Conservation (phyloP, 2,888 invertebrate genomes). For the Cremastobaeus sp. region DNA sequence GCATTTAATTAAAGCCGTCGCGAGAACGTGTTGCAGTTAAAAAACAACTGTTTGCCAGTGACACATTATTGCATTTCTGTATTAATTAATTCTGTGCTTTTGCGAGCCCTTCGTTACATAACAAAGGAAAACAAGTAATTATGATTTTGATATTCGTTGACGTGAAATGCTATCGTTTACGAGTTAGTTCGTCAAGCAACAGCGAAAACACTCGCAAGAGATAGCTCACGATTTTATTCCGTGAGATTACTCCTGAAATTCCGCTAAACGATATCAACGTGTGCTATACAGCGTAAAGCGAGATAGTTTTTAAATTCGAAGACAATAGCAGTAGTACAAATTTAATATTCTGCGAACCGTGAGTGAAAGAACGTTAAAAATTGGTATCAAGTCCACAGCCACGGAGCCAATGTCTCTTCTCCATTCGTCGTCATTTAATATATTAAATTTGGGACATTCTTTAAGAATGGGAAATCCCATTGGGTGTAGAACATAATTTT, state of each 20-base stretch:
- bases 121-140: neutral
- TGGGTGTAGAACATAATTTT: too few species aligned
- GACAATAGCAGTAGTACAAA: too few species aligned
- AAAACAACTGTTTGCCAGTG: neutral
- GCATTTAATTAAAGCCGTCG: conserved; percentile 9
- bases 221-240: neutral
- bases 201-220: neutral
- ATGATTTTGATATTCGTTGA: neutral
- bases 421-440: too few species aligned
- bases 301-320: too few species aligned
- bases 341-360: too few species aligned
- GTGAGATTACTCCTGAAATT: neutral
- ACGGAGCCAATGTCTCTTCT: too few species aligned
- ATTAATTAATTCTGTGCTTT: conserved; percentile 19
- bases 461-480: too few species aligned
- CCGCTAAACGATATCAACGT: neutral
- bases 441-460: too few species aligned
- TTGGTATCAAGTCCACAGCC: too few species aligned
- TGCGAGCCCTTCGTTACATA: neutral
- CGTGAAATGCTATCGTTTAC: neutral
- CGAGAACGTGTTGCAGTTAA: neutral
- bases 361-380: too few species aligned
- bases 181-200: neutral
- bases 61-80: conserved; percentile 2
- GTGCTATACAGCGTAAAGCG: neutral